Conservation (phyloP, 2,797 vertebrate species). For the Lates japonicus region DNA sequence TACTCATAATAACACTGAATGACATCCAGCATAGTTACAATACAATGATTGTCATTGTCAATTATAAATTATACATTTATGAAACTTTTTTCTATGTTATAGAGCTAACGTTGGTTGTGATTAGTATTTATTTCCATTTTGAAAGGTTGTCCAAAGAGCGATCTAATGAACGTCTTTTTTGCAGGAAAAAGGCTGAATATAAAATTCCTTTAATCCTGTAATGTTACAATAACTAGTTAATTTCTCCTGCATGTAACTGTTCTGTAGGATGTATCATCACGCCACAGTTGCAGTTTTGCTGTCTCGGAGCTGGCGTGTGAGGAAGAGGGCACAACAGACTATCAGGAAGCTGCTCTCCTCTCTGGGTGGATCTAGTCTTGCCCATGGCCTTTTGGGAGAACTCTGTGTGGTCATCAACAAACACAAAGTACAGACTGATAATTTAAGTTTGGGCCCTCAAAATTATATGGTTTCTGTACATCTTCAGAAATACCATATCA, state of each 20-base stretch:
- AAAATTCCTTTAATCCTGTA: neutral
- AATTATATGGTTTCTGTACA: neutral
- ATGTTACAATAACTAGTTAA: neutral
- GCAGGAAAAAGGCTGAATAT: no score
- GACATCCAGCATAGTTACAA: no score
- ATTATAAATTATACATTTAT: no score
- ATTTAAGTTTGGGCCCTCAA: neutral
- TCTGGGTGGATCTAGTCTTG: slow-evolving; percentile 89
- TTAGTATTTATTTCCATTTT: no score
- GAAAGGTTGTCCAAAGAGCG: neutral
- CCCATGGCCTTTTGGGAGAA: slow-evolving; percentile 92
- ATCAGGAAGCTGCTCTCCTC: slow-evolving; percentile 93
- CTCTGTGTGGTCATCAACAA: slow-evolving; percentile 90
- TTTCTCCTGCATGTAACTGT: neutral
- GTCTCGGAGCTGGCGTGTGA: slow-evolving; percentile 91
- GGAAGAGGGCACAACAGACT: slow-evolving; percentile 91
- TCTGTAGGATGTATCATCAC: slow-evolving; percentile 92
- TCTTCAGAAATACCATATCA: no score
- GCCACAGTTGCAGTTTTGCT: slow-evolving; percentile 89
- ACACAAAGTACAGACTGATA: slow-evolving; percentile 88
- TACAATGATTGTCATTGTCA: no score
- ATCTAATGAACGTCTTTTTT: no score
- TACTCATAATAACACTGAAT: no score
- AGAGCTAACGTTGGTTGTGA: no score
- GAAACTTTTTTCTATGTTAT: no score